Base-by-base conservation (phyloP, 2,113 vertebrate genomes). In the Sakesphorus luctuosus region DNA sequence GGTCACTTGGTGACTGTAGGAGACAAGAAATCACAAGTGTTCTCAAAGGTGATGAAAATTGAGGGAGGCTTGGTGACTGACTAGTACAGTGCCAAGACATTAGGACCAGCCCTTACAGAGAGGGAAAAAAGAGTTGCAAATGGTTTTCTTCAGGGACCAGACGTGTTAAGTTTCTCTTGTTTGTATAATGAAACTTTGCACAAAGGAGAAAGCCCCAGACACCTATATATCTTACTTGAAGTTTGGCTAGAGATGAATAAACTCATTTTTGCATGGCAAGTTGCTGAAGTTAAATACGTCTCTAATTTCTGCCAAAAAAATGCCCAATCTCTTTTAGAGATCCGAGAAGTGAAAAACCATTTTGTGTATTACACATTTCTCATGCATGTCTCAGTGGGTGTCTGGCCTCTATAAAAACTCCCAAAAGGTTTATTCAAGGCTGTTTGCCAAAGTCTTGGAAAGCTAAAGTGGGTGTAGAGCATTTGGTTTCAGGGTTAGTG, bases 231-330 rank as follows among this genome's bases (percentile, higher is more conserved):
- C 83, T 95, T 96, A 33, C 33, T 87, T 58, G 75, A 93, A 90
- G 47, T 33, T 67, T 93, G 75, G 20, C 87, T 90, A 47, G 65
- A 92, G 73, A 74, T 84, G 47, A 93, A 92, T 96, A 80, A 86
- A 63, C 44, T 67, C 38, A 31, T 94, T 96, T 92, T 93, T 96
- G 79, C 31, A 4, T 71, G 55, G 49, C 49, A 81, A 74, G 59
- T 71, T 95, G 76, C 29, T 86, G 72, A 77, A 77, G 18, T 88
- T 93, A 83, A 92, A 74, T 88, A 44, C 0, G 3, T 86, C 72
- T 91, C 38, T 81, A 44, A 74, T 62, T 93, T 80, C 84, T 92
- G 85, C 84, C 93, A 94, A 90, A 86, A 82, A 95, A 94, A 76
- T 88, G 84, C 93, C 91, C 59, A 5, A 43, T 83, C 56, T 71